Evolutionary conservation across 2,888 invertebrate genomes (phyloP).

Genomic region (Nemotelus nigrinus): DNA sequence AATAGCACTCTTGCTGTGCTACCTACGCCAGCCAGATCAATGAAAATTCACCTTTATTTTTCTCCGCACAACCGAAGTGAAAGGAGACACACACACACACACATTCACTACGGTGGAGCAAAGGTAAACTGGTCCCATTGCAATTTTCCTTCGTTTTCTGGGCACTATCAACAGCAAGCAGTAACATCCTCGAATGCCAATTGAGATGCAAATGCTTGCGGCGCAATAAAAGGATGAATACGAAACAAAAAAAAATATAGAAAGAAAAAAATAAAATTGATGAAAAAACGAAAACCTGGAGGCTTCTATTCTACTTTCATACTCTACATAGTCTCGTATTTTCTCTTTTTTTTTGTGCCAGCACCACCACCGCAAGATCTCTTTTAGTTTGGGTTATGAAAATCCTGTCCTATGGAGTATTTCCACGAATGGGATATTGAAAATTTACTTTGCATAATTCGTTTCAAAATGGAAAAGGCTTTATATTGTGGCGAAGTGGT

Average conservation of each 20-base stretch:
- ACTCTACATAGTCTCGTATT: neutral
- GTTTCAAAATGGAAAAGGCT: neutral
- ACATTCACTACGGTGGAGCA: neutral
- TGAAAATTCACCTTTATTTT: too few relatives aligned
- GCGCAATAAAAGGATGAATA: constrained; percentile 9
- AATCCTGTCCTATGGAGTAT: neutral
- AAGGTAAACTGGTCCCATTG: neutral
- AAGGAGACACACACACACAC: neutral
- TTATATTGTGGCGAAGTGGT: too few relatives aligned
- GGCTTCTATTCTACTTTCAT: too few relatives aligned
- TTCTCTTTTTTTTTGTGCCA: neutral
- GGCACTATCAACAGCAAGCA: neutral
- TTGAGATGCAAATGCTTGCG: constrained; percentile 26
- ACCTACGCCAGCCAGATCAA: too few relatives aligned
- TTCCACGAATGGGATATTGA: constrained; percentile 43
- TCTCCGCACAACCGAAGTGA: too few relatives aligned
- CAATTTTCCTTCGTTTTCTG: neutral
- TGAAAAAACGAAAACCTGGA: too few relatives aligned
- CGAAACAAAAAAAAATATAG: neutral
- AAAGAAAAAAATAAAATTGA: neutral
- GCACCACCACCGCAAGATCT: neutral
- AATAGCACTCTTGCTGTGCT: too few relatives aligned
- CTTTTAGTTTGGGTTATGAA: neutral
- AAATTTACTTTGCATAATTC: constrained; percentile 49
- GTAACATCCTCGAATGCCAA: constrained; percentile 8